Evolutionary conservation across 2,797 vertebrate species (phyloP), one percentile per base, ranked within the genome.

Genomic region (Karalla daura): DNA sequence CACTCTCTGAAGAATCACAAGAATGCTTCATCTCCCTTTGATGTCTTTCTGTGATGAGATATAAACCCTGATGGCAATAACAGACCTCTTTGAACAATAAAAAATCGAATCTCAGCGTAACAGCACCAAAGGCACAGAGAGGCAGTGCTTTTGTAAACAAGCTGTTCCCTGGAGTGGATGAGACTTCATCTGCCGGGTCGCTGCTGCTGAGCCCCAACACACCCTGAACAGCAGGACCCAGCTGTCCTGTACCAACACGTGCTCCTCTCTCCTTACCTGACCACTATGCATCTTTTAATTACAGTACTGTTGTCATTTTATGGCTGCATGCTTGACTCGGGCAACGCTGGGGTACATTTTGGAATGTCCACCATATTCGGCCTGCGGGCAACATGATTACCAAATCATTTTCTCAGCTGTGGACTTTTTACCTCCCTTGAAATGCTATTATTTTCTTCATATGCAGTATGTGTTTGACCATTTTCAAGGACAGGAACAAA

Each of bases 1-100:
- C 76, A 70, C 36, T 17, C 56, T 71, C 65, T 43, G 60, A 81
- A 82, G 71, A 84, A 86, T 72, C 77, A 75, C 68, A 79, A 44
- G 52, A 63, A 51, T 45, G 59, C 78, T 70, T 76, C 79, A 43
- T 77, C 79, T 77, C 28, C 70, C 85, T 90, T 90, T 91, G 87
- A 89, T 81, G 86, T 87, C 74, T 75, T 47, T 77, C 80, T 85
- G 85, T 81, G 89, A 90, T 88, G 86, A 88, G 81, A 86, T 72
- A 75, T 77, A 90, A 88, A 84, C 74, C 87, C 88, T 81, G 76
- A 84, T 83, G 86, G 86, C 87, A 85, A 83, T 73, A 84, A 65
- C 71, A 84, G 75, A 73, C 68, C 78, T 82, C 88, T 90, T 88
- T 91, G 89, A 89, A 90, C 85, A 86, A 88, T 74, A 66, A 80